Base-by-base conservation (phyloP, 2,888 invertebrate species). In the Hedychridium roseum region DNA sequence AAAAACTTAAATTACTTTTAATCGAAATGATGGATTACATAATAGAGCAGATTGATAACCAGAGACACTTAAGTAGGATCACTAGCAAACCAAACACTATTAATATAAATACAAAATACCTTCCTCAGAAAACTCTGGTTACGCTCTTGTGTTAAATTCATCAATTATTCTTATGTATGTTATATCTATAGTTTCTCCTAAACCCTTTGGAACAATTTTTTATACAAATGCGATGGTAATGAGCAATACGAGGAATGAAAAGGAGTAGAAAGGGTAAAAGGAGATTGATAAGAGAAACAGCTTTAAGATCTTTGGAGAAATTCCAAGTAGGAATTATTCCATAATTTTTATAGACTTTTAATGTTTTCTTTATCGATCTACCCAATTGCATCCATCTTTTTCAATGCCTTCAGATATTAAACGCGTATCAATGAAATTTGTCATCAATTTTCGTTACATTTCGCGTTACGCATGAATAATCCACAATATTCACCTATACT, bases 131-230 rank as follows among this genome's bases (percentile, higher is more conserved):
- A 68, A 45, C 55, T 64, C 50, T 53, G 60, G 37, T 54, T 47
- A 40, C 47, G 50, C 46, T 54, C 30, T 47, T 45, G 42, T 40
- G 54, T 52, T 49, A 60, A 45, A 50, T 46, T 50, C 32, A 30
- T 45, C 50, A 43, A 32, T 50, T 47, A 40, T 57, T 30, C 50
- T 49, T 49, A 50, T 54, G n/a, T 42, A 57, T 58, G 58, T 56
- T 60, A 49, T 46, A 62, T 57, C 43, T 49, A 51, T 56, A 67
- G 57, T 60, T 57, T 59, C 63, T 61, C 57, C 59, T 58, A 50
- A 57, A 62, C 56, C 55, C 61, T 58, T 47, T 49, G 68, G 66
- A 72, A 71, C 65, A 69, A 63, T 69, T 68, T 70, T 68, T 64
- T 53, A 64, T 59, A 63, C 45, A 64, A 60, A 54, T 59, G 37